Percentiles rank a stretch among this genome's conserved stretches.
Conservation (phyloP, 2,797 vertebrate species). For the Chrosomus eos region DNA sequence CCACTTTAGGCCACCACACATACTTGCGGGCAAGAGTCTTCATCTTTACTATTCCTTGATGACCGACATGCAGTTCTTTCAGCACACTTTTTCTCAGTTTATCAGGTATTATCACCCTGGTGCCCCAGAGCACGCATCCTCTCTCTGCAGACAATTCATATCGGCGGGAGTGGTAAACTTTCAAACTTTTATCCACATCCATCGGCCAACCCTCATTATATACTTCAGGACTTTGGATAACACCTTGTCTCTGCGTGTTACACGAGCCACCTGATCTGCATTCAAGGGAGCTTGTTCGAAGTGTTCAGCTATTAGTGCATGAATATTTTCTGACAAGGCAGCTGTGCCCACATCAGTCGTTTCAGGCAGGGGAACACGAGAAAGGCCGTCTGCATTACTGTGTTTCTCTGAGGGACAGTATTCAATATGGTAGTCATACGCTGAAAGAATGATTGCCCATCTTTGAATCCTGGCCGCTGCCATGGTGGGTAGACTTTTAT, state of each 20-base stretch:
- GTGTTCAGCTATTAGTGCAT: no score
- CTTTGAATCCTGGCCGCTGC: conserved; percentile 42
- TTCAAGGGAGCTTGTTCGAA: not conserved
- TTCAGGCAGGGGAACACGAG: no score
- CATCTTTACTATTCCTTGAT: no score
- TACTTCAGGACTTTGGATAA: conserved; percentile 20
- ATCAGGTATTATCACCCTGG: no score
- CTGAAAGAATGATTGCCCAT: conserved; percentile 47
- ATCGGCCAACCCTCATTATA: conserved; percentile 52
- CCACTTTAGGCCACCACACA: no score
- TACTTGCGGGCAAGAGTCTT: no score
- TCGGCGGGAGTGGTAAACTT: no score
- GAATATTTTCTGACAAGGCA: conserved; percentile 21
- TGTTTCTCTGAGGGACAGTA: conserved; percentile 47
- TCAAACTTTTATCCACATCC: no score
- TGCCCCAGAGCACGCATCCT: no score
- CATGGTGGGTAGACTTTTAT: conserved; percentile 23
- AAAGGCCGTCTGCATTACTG: conserved; percentile 45
- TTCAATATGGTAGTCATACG: conserved; percentile 52
- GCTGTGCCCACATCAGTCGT: no score
- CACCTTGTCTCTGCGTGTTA: conserved; percentile 3
- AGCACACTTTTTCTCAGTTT: no score
- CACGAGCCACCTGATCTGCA: conserved; percentile 14
- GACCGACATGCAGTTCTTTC: no score
- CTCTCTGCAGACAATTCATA: conserved; percentile 4